A percentile compares a stretch with the other conserved stretches of the same genome.
These are phyloP conservation scores for Sarcophaga subvicina DNA, from an alignment of 2,888 invertebrate species.

Conservation along the genomic window DNA sequence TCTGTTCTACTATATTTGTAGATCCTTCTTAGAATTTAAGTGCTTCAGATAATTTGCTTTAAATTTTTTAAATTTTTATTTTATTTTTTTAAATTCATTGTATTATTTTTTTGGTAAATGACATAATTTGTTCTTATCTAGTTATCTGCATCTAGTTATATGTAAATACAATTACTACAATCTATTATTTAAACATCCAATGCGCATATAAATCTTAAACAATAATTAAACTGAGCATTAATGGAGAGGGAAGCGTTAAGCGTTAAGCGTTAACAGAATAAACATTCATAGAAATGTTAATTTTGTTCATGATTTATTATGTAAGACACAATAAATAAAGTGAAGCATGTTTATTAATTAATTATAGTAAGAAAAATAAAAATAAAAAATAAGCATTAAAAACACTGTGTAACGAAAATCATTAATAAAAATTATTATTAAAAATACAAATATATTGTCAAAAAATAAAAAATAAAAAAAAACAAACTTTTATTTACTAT, in stretches of 20 bases:
- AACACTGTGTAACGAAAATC: conserved; percentile 58
- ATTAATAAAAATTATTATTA: conserved; percentile 61
- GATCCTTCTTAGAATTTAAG: conserved; percentile 3
- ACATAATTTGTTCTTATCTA: neutral
- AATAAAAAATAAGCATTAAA: too few species aligned
- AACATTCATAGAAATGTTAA: conserved; percentile 45
- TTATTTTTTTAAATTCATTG: conserved; percentile 1
- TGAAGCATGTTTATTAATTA: conserved; percentile 44
- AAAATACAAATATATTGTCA: conserved; percentile 37
- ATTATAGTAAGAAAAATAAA: conserved; percentile 54
- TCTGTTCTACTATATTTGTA: conserved; percentile 26
- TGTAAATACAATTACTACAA: conserved; percentile 32
- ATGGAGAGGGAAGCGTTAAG: too few species aligned
- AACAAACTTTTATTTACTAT: too few species aligned
- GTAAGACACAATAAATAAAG: conserved; percentile 38
- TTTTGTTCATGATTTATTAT: conserved; percentile 59
- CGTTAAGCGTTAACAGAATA: neutral
- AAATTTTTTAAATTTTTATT: neutral
- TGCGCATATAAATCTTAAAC: too few species aligned
- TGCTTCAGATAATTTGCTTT: too few species aligned
- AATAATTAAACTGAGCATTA: too few species aligned
- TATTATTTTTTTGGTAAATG: conserved; percentile 26
- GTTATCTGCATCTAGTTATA: conserved; percentile 8
- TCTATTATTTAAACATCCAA: conserved; percentile 9
- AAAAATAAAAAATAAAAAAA: conserved; percentile 32